Conservation (phyloP, 2,888 invertebrate genomes). For the Rotaria macrura region DNA sequence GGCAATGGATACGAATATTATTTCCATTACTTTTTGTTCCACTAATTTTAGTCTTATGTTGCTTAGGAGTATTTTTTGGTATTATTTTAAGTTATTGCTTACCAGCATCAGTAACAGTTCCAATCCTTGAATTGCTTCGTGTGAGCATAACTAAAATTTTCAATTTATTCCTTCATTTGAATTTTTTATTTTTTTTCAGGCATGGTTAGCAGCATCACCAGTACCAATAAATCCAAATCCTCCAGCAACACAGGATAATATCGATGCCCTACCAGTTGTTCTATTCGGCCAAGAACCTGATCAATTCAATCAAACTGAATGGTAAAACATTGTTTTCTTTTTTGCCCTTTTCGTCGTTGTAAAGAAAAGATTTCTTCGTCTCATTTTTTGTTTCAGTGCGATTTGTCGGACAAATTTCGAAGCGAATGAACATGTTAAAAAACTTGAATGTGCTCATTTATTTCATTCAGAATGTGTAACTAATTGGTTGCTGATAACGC, state of each 20-base stretch:
- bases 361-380: no score
- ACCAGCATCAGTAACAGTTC: not conserved
- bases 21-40: not conserved
- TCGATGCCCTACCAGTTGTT: not conserved
- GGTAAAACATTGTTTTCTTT: not conserved
- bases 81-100: not conserved
- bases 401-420: not conserved
- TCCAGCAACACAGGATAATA: not conserved
- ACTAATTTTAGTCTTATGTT: not conserved
- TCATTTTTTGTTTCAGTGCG: not conserved
- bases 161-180: no score
- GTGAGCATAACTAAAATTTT: not conserved
- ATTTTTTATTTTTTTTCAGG: not conserved
- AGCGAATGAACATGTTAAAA: not conserved
- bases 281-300: not conserved
- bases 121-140: not conserved
- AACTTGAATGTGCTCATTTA: not conserved
- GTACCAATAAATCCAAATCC: not conserved
- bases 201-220: not conserved
- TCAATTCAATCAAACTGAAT: not conserved
- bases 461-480: not conserved
- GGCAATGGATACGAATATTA: slow-evolving; percentile 2
- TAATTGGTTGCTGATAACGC: not conserved
- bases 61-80: not conserved
- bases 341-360: no score